Conservation (phyloP, 2,797 vertebrate genomes). For the Pelodytes ibericus region DNA sequence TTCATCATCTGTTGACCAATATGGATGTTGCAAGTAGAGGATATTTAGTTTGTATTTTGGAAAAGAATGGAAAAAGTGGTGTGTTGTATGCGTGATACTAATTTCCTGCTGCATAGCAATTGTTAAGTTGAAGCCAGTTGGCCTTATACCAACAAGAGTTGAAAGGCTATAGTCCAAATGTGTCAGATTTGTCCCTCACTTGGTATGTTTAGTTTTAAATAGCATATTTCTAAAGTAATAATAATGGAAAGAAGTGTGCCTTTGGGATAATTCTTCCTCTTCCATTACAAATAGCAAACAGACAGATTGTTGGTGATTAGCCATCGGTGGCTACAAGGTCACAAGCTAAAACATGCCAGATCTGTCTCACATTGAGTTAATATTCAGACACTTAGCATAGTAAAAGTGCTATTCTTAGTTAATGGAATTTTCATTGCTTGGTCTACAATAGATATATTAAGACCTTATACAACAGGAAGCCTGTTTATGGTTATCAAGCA, state of each 20-base stretch:
- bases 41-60: constrained; percentile 65
- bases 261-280: constrained; percentile 65
- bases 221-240: constrained; percentile 71
- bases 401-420: constrained; percentile 51
- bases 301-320: constrained; percentile 68
- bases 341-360: constrained; percentile 64
- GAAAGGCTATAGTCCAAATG: constrained; percentile 73
- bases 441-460: constrained; percentile 62
- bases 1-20: constrained; percentile 59
- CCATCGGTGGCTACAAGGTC: constrained; percentile 62
- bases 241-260: constrained; percentile 68
- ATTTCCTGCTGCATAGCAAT: constrained; percentile 60
- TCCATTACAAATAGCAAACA: constrained; percentile 68
- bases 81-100: constrained; percentile 59
- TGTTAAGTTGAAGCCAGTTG: constrained; percentile 65
- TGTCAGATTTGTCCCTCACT: constrained; percentile 67
- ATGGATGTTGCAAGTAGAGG: constrained; percentile 61
- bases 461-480: constrained; percentile 62
- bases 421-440: constrained; percentile 58
- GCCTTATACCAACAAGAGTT: constrained; percentile 66
- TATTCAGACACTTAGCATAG: constrained; percentile 53
- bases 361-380: constrained; percentile 59
- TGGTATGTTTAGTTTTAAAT: constrained; percentile 63
- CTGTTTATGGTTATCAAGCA: constrained; percentile 64
- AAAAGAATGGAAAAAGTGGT: constrained; percentile 67